Percentiles rank a stretch among this genome's conserved stretches.
These are phyloP conservation scores for Cotesia typhae DNA, from an alignment of 1,140 invertebrate genomes.

Conservation along the genomic window DNA sequence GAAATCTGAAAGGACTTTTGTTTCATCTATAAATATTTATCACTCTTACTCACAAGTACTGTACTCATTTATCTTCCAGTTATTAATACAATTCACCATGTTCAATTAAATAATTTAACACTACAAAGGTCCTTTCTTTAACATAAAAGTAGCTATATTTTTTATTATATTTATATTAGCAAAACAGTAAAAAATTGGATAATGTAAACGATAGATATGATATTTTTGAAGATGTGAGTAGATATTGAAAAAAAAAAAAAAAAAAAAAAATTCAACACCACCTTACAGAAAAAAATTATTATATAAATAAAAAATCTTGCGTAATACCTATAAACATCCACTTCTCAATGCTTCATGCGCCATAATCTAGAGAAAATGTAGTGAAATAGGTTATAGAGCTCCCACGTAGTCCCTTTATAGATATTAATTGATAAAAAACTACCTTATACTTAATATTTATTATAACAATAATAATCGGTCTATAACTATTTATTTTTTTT, in stretches of 20 bases:
- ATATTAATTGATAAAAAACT: not conserved
- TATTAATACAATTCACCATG: not conserved
- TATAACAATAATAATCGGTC: not conserved
- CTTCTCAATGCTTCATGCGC: constrained; percentile 19
- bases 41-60: not conserved
- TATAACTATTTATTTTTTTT: not conserved
- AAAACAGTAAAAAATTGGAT: not conserved
- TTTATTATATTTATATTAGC: too few species aligned
- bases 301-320: not conserved
- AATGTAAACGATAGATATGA: not conserved
- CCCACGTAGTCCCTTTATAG: not conserved
- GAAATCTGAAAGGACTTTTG: not conserved
- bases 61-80: not conserved
- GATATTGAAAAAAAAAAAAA: constrained; percentile 17
- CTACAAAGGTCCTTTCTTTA: too few species aligned
- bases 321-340: constrained; percentile 1
- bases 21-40: constrained; percentile 11
- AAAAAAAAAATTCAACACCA: not conserved
- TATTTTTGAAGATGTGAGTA: constrained; percentile 19
- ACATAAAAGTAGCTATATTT: too few species aligned
- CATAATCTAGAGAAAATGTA: not conserved
- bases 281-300: too few species aligned
- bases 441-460: not conserved
- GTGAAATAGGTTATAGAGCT: constrained; percentile 1
- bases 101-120: not conserved